Percentiles rank a stretch among this genome's conserved stretches.
Conservation (phyloP, 1,140 invertebrate species). For the Drosophila dunni region DNA sequence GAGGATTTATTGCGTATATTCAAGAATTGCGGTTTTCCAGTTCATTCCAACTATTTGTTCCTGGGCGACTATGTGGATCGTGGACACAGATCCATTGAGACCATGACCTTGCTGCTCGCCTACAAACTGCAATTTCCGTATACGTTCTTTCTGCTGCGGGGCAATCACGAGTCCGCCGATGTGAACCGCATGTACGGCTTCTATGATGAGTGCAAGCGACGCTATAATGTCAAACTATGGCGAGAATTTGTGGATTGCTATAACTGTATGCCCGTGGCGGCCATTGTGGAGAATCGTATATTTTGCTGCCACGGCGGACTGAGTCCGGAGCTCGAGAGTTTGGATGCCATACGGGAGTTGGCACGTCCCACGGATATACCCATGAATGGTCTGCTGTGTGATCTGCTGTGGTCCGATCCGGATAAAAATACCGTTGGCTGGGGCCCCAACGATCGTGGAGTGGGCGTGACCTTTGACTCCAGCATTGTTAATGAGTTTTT, state of each 20-base stretch:
- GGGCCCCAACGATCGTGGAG: constrained; percentile 26
- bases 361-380: constrained; percentile 30
- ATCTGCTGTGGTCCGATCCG: constrained; percentile 40
- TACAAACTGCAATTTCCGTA: constrained; percentile 30
- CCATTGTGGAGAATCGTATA: constrained; percentile 27
- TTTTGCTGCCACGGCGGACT: constrained; percentile 43
- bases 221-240: constrained; percentile 34
- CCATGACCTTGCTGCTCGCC: constrained; percentile 26
- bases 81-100: constrained; percentile 22
- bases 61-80: constrained; percentile 42
- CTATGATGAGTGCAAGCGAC: constrained; percentile 42
- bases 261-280: constrained; percentile 37
- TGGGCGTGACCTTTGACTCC: constrained; percentile 18
- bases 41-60: constrained; percentile 22
- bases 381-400: constrained; percentile 14
- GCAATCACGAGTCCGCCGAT: constrained; percentile 36
- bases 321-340: constrained; percentile 9
- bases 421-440: constrained; percentile 8
- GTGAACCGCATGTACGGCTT: constrained; percentile 36
- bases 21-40: constrained; percentile 21
- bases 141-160: constrained; percentile 29
- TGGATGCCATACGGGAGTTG: constrained; percentile 14
- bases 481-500: constrained; percentile 14
- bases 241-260: constrained; percentile 37
- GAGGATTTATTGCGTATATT: constrained; percentile 34